phyloP scores from a whole-genome alignment of 2,113 vertebrate species.

The Corythornis vintsioides region DNA sequence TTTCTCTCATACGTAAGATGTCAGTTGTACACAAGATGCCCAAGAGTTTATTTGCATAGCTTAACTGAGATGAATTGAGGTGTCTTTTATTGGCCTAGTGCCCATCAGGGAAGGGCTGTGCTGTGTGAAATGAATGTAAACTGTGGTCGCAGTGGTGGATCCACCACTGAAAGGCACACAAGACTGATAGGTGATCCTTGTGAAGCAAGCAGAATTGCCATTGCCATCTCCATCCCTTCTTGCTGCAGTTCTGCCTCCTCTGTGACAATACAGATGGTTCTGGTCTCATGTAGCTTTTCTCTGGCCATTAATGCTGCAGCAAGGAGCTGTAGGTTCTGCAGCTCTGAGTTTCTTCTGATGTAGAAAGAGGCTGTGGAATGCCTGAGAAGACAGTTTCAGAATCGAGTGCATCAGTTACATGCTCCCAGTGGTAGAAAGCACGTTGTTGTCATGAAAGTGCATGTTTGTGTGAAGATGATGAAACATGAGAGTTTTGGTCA shows the following conservation, averaged over 20 bases:
- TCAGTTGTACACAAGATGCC: neutral
- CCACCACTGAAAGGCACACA: neutral
- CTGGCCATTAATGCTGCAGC: neutral
- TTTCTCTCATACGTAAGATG: neutral
- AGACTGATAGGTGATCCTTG: neutral
- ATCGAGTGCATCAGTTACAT: neutral
- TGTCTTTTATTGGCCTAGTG: neutral
- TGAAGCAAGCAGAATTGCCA: neutral
- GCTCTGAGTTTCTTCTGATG: neutral
- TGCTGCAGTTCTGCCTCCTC: neutral
- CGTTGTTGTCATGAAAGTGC: neutral
- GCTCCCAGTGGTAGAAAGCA: neutral
- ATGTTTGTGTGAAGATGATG: neutral
- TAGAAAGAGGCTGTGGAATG: neutral
- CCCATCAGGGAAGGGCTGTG: neutral
- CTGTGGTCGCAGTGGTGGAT: neutral
- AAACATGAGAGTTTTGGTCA: neutral
- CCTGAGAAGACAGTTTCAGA: neutral
- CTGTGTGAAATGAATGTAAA: neutral
- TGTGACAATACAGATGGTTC: neutral
- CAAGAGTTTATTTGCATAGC: neutral
- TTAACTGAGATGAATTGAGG: neutral
- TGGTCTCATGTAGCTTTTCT: neutral
- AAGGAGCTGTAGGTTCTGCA: neutral
- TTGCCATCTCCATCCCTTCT: neutral